Base-by-base conservation (phyloP, 2,888 invertebrate genomes). In the Andrena bicolor region DNA sequence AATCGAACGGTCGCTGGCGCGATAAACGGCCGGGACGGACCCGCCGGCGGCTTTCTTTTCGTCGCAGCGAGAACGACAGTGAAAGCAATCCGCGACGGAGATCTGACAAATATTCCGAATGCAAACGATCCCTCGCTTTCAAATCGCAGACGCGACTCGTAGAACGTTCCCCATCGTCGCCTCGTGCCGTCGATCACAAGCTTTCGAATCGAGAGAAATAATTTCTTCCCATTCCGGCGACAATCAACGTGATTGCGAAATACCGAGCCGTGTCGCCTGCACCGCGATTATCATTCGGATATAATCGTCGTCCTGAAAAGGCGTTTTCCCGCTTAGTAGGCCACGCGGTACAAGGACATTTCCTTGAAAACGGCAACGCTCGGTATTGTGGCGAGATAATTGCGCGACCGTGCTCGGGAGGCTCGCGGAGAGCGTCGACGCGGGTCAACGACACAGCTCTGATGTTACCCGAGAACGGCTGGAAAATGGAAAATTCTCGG, bases 51-150 rank as follows among this genome's bases (percentile, higher is more conserved):
- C 80, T 80, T 69, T 63, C 48, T 69, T 23, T 56, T 30, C 35
- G 49, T 70, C 56, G 80, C 70, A 49, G 63, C 80, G 79, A 64
- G 63, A 64, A 58, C 81, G 80, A 80, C 48, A 71, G 81, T 56
- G 80, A 80, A 80, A 80, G 65, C 80, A 35, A 53, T 16, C 41
- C 51, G 60, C 30, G 30, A 64, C 35, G 30, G 63, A 32, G 30
- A 58, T 49, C 16, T 20, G 41, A 8, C 23, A 48, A 68, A 48
- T 65, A 76, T 35, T 7, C 26, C 7, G 30, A 61, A 48, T 49
- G 49, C 28, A 8, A n/a, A 65, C 28, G 49, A 51, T 58, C 20
- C 41, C 28, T 16, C 35, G 56, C 28, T 79, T 64, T 79, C 64
- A 32, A 49, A 63, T 48, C 26, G 48, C n/a, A 16, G 16, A 23